A percentile compares a stretch with the other conserved stretches of the same genome.
phyloP scores from a whole-genome alignment of 2,113 vertebrate species.

The Tragulus kanchil region DNA sequence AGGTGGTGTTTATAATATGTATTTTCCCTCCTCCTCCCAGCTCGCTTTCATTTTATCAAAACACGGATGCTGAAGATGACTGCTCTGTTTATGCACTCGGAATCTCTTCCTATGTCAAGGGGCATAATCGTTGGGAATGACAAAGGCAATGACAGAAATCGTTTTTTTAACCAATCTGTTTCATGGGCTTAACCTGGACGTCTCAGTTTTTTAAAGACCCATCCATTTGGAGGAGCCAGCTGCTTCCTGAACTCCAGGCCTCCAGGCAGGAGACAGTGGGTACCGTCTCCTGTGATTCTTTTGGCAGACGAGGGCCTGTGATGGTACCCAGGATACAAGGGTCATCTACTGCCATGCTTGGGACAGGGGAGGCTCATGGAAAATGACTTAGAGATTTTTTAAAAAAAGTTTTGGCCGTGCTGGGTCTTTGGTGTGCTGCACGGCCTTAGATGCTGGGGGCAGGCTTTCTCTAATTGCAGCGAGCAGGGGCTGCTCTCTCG shows the following conservation, averaged over 20 bases:
- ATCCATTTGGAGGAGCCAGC: background rate
- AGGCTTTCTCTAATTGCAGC: background rate
- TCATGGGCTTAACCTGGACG: slow-evolving; percentile 43
- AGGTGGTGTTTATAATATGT: slow-evolving; percentile 87
- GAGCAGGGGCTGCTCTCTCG: background rate
- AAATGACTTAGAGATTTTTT: background rate
- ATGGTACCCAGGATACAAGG: background rate
- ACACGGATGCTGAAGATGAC: slow-evolving; percentile 76
- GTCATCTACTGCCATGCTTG: background rate
- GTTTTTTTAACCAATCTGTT: slow-evolving; percentile 49
- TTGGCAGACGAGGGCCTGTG: background rate
- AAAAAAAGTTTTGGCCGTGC: accelerated
- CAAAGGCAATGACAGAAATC: slow-evolving; percentile 59
- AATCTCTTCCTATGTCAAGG: slow-evolving; percentile 82
- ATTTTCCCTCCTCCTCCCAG: slow-evolving; percentile 59
- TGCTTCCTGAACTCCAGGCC: slow-evolving; percentile 16
- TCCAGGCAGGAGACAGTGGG: accelerated
- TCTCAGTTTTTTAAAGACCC: slow-evolving; percentile 41
- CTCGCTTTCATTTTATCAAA: slow-evolving; percentile 82
- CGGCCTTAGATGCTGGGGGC: background rate
- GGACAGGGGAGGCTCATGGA: background rate
- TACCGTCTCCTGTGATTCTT: too few relatives aligned
- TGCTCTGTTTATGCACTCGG: slow-evolving; percentile 79
- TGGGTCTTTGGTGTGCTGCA: background rate
- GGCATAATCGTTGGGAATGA: slow-evolving; percentile 75